Evolutionary conservation across 53 echinoderm and acorn worm genomes (phyloP).

Genomic region (Actinopyga echinites): DNA sequence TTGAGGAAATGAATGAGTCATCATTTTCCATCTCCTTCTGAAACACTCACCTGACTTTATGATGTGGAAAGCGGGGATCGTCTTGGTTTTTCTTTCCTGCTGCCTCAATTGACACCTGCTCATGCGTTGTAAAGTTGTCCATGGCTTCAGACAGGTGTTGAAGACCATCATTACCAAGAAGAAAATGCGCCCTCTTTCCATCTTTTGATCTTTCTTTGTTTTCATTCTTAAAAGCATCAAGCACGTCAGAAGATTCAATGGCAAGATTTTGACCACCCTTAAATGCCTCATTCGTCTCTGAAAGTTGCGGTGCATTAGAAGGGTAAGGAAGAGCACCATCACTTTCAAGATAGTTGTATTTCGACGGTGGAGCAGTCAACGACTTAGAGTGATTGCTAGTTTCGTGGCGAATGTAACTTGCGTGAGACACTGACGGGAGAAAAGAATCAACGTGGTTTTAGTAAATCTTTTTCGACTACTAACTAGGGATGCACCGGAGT

Average conservation of each 20-base stretch:
- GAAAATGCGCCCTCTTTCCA: slow-evolving; percentile 80
- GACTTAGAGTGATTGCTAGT: background rate
- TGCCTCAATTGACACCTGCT: slow-evolving; percentile 39
- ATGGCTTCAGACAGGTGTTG: slow-evolving; percentile 62
- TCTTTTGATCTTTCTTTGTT: slow-evolving; percentile 79
- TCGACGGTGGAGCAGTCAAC: slow-evolving; percentile 55
- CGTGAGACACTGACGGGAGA: slow-evolving; percentile 78
- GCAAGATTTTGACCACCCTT: slow-evolving; percentile 45
- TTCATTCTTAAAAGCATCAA: slow-evolving; percentile 56
- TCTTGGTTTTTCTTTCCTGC: slow-evolving; percentile 77
- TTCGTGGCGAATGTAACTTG: slow-evolving; percentile 65
- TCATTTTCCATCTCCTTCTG: too few relatives aligned
- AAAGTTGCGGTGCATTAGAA: slow-evolving; percentile 60
- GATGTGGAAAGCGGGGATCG: slow-evolving; percentile 79
- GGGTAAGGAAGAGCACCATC: slow-evolving; percentile 77
- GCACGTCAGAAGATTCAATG: slow-evolving; percentile 47
- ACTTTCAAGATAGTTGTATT: slow-evolving; percentile 81
- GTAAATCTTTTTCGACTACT: too few relatives aligned
- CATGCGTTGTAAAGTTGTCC: slow-evolving; percentile 53
- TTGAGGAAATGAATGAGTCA: too few relatives aligned
- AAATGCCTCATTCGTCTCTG: slow-evolving; percentile 86
- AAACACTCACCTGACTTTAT: slow-evolving; percentile 65
- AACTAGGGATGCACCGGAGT: too few relatives aligned
- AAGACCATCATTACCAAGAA: slow-evolving; percentile 74
- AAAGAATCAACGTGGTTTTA: background rate